These are phyloP conservation scores for Elgaria multicarinata DNA, from an alignment of 2,113 vertebrate genomes.

Conservation along the genomic window DNA sequence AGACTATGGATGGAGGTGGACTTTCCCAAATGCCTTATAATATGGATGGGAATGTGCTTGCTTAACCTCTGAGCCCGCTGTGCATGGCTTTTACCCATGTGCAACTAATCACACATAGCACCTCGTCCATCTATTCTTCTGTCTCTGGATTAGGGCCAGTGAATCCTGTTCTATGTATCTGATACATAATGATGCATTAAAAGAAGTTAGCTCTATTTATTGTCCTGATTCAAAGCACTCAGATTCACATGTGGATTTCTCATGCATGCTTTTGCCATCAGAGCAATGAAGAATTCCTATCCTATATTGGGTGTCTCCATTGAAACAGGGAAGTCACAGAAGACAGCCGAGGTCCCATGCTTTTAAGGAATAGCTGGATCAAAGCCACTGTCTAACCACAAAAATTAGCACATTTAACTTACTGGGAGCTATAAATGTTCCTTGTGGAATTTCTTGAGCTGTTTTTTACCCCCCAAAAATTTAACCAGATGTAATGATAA, in stretches of 20 bases:
- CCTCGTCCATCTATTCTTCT: background rate
- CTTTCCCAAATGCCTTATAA: background rate
- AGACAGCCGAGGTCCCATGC: background rate
- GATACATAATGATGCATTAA: constrained; percentile 25
- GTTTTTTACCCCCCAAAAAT: too few species aligned
- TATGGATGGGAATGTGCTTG: background rate
- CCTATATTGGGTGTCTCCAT: background rate
- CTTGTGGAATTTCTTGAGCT: constrained; percentile 18
- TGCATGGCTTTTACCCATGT: background rate
- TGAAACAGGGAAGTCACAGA: background rate
- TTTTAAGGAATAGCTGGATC: background rate
- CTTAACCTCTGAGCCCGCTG: background rate
- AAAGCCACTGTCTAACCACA: background rate
- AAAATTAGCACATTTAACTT: constrained; percentile 13
- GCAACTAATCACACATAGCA: background rate
- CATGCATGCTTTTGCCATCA: background rate
- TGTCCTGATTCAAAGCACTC: background rate
- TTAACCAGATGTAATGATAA: constrained; percentile 18
- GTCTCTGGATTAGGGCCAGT: background rate
- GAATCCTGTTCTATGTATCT: constrained; percentile 1
- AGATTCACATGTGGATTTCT: background rate
- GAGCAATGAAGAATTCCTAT: too few species aligned
- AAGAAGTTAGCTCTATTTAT: background rate
- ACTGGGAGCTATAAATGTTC: background rate
- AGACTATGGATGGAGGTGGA: too few species aligned